Conservation (phyloP, 2,888 invertebrate genomes). For the Dicyrtoma fusca region DNA sequence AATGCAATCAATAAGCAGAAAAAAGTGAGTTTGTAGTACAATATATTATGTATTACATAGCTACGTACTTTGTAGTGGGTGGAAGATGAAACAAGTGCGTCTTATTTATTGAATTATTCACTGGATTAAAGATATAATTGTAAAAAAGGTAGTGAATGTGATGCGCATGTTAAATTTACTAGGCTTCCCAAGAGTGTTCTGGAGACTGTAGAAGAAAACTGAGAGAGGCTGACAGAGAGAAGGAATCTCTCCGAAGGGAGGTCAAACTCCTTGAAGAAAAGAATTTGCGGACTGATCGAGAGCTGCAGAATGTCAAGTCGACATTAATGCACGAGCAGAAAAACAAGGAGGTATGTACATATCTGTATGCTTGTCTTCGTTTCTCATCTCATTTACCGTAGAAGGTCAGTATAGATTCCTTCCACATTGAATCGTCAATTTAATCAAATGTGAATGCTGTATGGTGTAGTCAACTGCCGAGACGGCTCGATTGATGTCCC, state of each 20-base stretch:
- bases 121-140: too few relatives aligned
- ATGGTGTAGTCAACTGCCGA: slow-evolving; percentile 59
- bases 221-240: slow-evolving; percentile 54
- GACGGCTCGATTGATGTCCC: slow-evolving; percentile 77
- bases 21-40: slow-evolving; percentile 41
- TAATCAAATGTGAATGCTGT: not conserved
- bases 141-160: not conserved
- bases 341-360: slow-evolving; percentile 54
- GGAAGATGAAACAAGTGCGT: too few relatives aligned
- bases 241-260: slow-evolving; percentile 52
- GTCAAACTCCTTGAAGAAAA: slow-evolving; percentile 54
- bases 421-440: slow-evolving; percentile 2
- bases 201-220: slow-evolving; percentile 56
- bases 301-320: slow-evolving; percentile 56
- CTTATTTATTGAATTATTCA: too few relatives aligned
- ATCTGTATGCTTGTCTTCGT: not conserved
- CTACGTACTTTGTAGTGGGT: too few relatives aligned
- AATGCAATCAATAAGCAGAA: slow-evolving; percentile 56
- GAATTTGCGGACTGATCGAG: slow-evolving; percentile 52
- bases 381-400: not conserved
- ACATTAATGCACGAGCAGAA: slow-evolving; percentile 56
- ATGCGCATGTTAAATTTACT: not conserved
- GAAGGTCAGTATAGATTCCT: too few relatives aligned
- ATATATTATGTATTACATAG: too few relatives aligned
- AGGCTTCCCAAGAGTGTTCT: slow-evolving; percentile 55